Conservation (phyloP, 2,113 vertebrate genomes). For the Piprites chloris region DNA sequence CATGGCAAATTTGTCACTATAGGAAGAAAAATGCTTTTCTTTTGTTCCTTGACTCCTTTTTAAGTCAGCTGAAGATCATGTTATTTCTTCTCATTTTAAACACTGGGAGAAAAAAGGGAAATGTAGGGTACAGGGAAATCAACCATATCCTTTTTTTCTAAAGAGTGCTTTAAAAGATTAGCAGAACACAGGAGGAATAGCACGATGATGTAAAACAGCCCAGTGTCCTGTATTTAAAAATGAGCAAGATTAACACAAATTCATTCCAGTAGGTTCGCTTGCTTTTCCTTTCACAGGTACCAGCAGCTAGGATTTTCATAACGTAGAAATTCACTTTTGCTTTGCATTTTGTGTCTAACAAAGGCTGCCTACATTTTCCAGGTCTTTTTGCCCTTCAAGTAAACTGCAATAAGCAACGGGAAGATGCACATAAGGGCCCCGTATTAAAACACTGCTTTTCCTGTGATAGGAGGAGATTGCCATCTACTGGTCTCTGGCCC, state of each 20-base stretch:
- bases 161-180: constrained; percentile 61
- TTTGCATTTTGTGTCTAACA: constrained; percentile 69
- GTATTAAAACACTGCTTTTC: not conserved
- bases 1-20: constrained; percentile 1
- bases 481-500: constrained; percentile 64
- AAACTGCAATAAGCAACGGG: constrained; percentile 60
- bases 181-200: constrained; percentile 8
- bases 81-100: constrained; percentile 59
- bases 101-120: not conserved
- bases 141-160: constrained; percentile 59
- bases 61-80: constrained; percentile 47
- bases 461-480: constrained; percentile 59
- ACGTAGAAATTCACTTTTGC: constrained; percentile 53
- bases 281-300: not conserved
- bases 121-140: not conserved
- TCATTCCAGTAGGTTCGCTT: not conserved
- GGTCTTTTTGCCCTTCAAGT: constrained; percentile 65
- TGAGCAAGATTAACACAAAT: constrained; percentile 23
- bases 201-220: constrained; percentile 30
- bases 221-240: constrained; percentile 29
- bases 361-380: constrained; percentile 71
- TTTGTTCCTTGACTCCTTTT: constrained; percentile 65
- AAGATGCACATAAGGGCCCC: not conserved
- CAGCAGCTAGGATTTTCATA: constrained; percentile 49
- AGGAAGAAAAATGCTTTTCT: constrained; percentile 45